A percentile compares a stretch with the other conserved stretches of the same genome.
Evolutionary conservation across 1,140 invertebrate genomes (phyloP).

Genomic region (Drosophila punjabiensis): DNA sequence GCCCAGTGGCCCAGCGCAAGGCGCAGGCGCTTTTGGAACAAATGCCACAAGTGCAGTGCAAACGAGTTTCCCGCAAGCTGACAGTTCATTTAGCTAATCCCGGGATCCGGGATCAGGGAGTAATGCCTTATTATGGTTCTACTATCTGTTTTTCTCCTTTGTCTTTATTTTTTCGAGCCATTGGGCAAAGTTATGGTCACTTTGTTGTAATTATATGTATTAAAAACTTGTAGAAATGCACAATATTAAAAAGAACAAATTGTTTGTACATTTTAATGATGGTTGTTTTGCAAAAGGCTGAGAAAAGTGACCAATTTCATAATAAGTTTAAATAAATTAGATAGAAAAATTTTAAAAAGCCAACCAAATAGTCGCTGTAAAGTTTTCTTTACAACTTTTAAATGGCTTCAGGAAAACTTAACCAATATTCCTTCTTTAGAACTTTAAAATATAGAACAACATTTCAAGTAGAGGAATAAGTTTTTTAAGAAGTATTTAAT

Average conservation of each 20-base stretch:
- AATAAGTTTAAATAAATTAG: too few relatives aligned
- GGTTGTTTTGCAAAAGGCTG: not conserved
- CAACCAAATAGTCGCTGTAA: too few relatives aligned
- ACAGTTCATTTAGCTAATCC: constrained; percentile 66
- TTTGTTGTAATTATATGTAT: not conserved
- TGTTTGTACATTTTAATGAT: not conserved
- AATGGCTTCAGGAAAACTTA: too few relatives aligned
- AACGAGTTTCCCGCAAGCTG: constrained; percentile 57
- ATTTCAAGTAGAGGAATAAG: too few relatives aligned
- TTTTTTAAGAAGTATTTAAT: too few relatives aligned
- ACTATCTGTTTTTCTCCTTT: not conserved
- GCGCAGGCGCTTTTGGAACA: constrained; percentile 70
- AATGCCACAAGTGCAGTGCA: constrained; percentile 64
- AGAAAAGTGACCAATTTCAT: not conserved
- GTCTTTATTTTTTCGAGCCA: not conserved
- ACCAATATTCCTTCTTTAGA: too few relatives aligned
- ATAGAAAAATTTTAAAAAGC: too few relatives aligned
- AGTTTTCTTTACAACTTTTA: too few relatives aligned
- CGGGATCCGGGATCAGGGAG: constrained; percentile 8
- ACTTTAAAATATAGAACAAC: too few relatives aligned
- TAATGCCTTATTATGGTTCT: constrained; percentile 16
- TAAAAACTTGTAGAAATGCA: not conserved
- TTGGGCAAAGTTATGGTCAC: not conserved
- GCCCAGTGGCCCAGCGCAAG: constrained; percentile 19
- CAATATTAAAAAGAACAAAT: not conserved